phyloP scores from a whole-genome alignment of 23 tunicate genomes.

The Trididemnum miniatum region DNA sequence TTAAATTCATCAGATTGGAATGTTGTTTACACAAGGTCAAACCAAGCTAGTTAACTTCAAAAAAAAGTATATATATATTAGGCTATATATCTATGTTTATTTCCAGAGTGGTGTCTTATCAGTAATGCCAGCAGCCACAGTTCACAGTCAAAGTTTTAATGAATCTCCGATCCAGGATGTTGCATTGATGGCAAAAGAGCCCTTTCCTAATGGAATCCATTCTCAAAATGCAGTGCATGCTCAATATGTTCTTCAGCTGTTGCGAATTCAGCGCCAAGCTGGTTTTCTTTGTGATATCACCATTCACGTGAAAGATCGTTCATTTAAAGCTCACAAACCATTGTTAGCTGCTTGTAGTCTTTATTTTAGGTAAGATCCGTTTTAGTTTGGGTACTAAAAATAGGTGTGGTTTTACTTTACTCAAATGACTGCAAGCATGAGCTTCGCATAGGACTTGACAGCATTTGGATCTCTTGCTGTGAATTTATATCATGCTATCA shows the following conservation, averaged over 20 bases:
- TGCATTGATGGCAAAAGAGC: constrained; percentile 2
- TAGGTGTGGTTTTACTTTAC: too few relatives aligned
- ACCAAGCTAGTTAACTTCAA: too few relatives aligned
- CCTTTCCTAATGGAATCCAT: constrained; percentile 18
- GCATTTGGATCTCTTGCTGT: too few relatives aligned
- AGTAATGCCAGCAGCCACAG: constrained; percentile 24
- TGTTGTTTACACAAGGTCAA: too few relatives aligned
- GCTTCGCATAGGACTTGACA: too few relatives aligned
- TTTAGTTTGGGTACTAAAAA: too few relatives aligned
- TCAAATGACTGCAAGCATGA: too few relatives aligned
- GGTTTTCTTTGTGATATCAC: constrained; percentile 92
- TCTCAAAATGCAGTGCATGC: constrained; percentile 73
- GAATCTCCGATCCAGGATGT: neutral
- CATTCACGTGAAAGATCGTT: constrained; percentile 57
- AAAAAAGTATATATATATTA: too few relatives aligned
- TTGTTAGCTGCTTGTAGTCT: constrained; percentile 83
- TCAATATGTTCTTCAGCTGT: constrained; percentile 79
- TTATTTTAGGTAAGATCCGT: constrained; percentile 90
- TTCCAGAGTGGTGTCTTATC: neutral
- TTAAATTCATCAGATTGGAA: too few relatives aligned
- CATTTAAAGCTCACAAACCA: constrained; percentile 87
- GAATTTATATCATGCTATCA: too few relatives aligned
- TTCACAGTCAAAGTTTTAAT: neutral
- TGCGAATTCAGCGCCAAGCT: constrained; percentile 74
- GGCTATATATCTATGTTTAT: neutral